Base-by-base conservation (phyloP, 1,140 invertebrate species). In the Wasmannia auropunctata region DNA sequence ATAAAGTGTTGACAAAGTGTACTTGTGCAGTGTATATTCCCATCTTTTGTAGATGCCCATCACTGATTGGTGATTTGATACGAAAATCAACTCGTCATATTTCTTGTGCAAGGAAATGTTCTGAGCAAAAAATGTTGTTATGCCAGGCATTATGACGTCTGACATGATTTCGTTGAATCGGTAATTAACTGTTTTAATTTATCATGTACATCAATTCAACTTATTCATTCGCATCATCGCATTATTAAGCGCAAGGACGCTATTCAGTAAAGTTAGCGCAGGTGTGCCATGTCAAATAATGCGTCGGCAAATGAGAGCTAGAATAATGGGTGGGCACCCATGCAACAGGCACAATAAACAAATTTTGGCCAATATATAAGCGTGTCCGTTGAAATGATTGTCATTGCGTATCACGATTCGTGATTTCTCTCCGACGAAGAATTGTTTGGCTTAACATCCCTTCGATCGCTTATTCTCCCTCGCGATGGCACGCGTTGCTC, bases 181-280 rank as follows among this genome's bases (percentile, higher is more conserved):
- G 16, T 74, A 74, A 83, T 83, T 72, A 74, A 74, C n/a, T 28
- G 5, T 74, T 31, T 74, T 8, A 60, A 83, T 58, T 74, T 46
- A 83, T 83, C 14, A 46, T 22, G n/a, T 46, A n/a, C n/a, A n/a
- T n/a, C n/a, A n/a, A n/a, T n/a, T n/a, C n/a, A n/a, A n/a, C n/a
- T n/a, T n/a, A n/a, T n/a, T n/a, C n/a, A n/a, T n/a, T n/a, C n/a
- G n/a, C n/a, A 19, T 1, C 37, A 19, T 34, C n/a, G n/a, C 8
- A n/a, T 22, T 81, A 72, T 58, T 22, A 34, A 19, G 7, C 6
- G 40, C 7, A 72, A 72, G 16, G 16, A 34, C 5, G 25, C 10
- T 72, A 60, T 83, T 58, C 54, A 74, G n/a, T n/a, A 2, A 37
- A 74, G 67, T 83, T 83, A 43, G 14, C 51, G 8, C 67, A 83